Conservation (phyloP, 2,113 vertebrate genomes). For the Rhineura floridana region DNA sequence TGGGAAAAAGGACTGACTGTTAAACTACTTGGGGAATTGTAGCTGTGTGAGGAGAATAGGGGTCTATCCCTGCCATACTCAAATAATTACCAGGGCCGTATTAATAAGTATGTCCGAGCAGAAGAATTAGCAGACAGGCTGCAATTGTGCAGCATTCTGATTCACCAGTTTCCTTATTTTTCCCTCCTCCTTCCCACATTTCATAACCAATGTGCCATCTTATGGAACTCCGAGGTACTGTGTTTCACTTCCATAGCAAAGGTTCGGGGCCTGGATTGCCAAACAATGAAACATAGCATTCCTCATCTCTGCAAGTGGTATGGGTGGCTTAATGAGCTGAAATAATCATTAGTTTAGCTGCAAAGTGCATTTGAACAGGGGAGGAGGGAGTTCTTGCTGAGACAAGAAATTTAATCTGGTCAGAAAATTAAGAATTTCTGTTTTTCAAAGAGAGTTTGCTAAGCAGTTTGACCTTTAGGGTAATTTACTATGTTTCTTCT, state of each 20-base stretch:
- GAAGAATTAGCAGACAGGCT: too few species aligned
- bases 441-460: background rate
- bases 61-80: too few species aligned
- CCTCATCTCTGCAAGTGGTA: background rate
- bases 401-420: background rate
- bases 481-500: background rate
- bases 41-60: too few species aligned
- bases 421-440: background rate
- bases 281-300: background rate
- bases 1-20: too few species aligned
- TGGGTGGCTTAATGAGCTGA: background rate
- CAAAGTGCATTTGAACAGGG: background rate
- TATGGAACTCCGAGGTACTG: conserved; percentile 61
- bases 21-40: too few species aligned
- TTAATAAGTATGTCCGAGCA: too few species aligned
- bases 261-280: accelerated
- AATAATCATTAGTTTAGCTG: background rate
- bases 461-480: conserved; percentile 7
- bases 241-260: conserved; percentile 23
- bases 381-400: background rate
- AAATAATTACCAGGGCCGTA: too few species aligned
- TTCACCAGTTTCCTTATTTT: background rate
- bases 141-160: background rate
- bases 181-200: background rate
- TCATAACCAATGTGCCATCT: conserved; percentile 68